A percentile compares a stretch with the other conserved stretches of the same genome.
Evolutionary conservation across 1,140 invertebrate species (phyloP).

Genomic region (Lepidurus arcticus): DNA sequence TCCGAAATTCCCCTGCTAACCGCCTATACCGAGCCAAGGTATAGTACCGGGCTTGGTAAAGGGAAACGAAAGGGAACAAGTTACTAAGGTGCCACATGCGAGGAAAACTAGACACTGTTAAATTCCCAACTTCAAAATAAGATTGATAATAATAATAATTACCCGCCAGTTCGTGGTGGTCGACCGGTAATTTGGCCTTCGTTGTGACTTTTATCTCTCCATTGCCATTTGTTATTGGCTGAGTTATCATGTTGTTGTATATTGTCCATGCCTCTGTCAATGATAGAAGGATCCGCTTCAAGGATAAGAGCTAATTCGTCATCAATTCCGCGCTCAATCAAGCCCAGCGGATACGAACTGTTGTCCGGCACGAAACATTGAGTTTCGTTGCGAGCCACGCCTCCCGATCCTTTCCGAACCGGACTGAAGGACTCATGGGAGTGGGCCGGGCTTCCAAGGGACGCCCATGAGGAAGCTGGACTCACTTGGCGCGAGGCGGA

Average conservation of each 20-base stretch:
- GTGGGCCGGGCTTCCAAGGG: conserved; percentile 28
- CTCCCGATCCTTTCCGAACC: neutral
- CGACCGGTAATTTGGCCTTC: conserved; percentile 24
- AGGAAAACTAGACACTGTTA: neutral
- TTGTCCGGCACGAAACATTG: neutral
- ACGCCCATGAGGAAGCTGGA: conserved; percentile 25
- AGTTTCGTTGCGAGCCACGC: neutral
- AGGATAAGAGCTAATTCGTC: conserved; percentile 57
- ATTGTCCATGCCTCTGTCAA: conserved; percentile 43
- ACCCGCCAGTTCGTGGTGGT: conserved; percentile 21
- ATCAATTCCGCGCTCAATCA: conserved; percentile 51
- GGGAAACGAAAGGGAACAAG: too few relatives aligned
- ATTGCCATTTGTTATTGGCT: neutral
- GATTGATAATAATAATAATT: neutral
- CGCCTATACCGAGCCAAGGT: too few relatives aligned
- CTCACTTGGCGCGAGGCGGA: conserved; percentile 26
- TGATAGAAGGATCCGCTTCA: conserved; percentile 57
- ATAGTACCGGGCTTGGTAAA: too few relatives aligned
- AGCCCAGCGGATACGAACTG: conserved; percentile 14
- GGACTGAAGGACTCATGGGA: conserved; percentile 20
- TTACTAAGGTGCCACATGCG: neutral
- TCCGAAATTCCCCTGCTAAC: too few relatives aligned
- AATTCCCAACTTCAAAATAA: neutral
- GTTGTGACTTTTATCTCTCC: neutral
- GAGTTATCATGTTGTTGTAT: conserved; percentile 24